Percentiles rank a stretch among this genome's conserved stretches.
Conservation (phyloP, 2,888 invertebrate genomes). For the Cantharis rustica region DNA sequence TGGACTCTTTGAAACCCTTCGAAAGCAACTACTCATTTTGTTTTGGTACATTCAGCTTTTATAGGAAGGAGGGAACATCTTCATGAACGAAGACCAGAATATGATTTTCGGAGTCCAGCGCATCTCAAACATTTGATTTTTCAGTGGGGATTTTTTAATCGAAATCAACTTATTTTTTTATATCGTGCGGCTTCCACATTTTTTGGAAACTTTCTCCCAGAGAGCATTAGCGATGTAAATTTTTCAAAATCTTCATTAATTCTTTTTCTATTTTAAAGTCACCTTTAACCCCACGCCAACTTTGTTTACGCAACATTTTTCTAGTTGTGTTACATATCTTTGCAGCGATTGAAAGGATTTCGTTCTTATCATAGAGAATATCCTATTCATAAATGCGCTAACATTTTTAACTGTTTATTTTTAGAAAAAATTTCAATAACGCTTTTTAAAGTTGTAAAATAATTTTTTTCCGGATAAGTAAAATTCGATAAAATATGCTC, state of each 20-base stretch:
- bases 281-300: conserved; percentile 20
- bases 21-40: conserved; percentile 23
- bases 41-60: conserved; percentile 34
- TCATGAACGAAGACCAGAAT: conserved; percentile 28
- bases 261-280: conserved; percentile 23
- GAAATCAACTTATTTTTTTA: neutral
- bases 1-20: conserved; percentile 17
- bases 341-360: neutral
- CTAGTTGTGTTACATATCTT: conserved; percentile 9
- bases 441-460: neutral
- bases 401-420: neutral
- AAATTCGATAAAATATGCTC: conserved; percentile 5
- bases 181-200: neutral
- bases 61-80: conserved; percentile 34
- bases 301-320: conserved; percentile 25
- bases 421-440: neutral
- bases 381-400: neutral
- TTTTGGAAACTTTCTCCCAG: neutral
- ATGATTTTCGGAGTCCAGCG: conserved; percentile 24
- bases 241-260: neutral
- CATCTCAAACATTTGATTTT: conserved; percentile 12
- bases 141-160: neutral
- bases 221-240: neutral
- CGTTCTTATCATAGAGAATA: neutral
- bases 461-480: neutral